phyloP scores from a whole-genome alignment of 2,888 invertebrate genomes.

The Acleris holmiana region DNA sequence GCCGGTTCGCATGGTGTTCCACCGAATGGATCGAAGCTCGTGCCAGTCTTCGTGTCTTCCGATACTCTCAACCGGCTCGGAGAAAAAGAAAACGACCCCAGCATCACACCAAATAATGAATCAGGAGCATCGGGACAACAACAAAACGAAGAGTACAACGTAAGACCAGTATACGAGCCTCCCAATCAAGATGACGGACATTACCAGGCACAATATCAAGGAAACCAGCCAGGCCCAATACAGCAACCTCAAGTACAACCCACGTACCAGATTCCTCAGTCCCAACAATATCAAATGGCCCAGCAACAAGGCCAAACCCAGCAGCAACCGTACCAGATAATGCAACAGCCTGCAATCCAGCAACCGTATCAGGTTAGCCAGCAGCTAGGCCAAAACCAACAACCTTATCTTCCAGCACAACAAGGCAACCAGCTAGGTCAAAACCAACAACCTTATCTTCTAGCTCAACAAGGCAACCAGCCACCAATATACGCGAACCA shows the following conservation, averaged over 20 bases:
- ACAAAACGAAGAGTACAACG: slow-evolving; percentile 7
- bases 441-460: slow-evolving; percentile 7
- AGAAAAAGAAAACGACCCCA: slow-evolving; percentile 36
- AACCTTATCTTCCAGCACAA: slow-evolving; percentile 19
- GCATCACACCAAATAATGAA: background rate
- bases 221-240: background rate
- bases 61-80: slow-evolving; percentile 53
- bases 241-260: slow-evolving; percentile 3
- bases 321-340: slow-evolving; percentile 6
- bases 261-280: background rate
- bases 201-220: background rate
- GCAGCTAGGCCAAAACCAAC: background rate
- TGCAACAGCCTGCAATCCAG: slow-evolving; percentile 11
- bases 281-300: slow-evolving; percentile 9
- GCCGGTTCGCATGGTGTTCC: background rate
- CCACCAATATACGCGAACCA: too few species aligned
- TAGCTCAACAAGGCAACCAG: slow-evolving; percentile 2
- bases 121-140: background rate
- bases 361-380: slow-evolving; percentile 2
- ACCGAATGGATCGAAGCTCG: slow-evolving; percentile 35
- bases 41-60: slow-evolving; percentile 57
- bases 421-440: slow-evolving; percentile 5
- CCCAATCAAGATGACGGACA: slow-evolving; percentile 8
- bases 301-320: slow-evolving; percentile 15
- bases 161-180: slow-evolving; percentile 17